Evolutionary conservation across 2,888 invertebrate species (phyloP).

Genomic region (Neuroscelio doddi): DNA sequence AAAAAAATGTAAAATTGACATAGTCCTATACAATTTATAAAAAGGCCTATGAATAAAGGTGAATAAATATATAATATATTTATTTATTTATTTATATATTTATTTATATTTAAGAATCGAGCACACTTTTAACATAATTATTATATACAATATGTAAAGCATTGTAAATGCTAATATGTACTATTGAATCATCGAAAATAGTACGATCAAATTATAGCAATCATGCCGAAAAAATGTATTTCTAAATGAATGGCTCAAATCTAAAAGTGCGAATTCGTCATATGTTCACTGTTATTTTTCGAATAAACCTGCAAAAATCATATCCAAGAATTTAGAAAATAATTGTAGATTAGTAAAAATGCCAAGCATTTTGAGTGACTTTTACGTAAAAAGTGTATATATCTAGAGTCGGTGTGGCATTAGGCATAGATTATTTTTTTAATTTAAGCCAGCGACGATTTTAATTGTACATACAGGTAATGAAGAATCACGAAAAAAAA

Average conservation of each 20-base stretch:
- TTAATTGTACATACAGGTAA: slow-evolving; percentile 49
- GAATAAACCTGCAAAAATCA: slow-evolving; percentile 53
- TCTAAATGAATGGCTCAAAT: slow-evolving; percentile 18
- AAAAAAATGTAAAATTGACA: no score
- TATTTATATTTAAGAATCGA: no score
- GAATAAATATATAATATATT: slow-evolving; percentile 15
- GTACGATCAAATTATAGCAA: slow-evolving; percentile 11
- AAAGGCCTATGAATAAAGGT: slow-evolving; percentile 23
- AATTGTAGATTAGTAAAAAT: slow-evolving; percentile 53
- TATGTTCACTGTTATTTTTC: slow-evolving; percentile 20
- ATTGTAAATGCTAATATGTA: no score
- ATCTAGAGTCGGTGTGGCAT: slow-evolving; percentile 59
- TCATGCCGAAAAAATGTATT: slow-evolving; percentile 10
- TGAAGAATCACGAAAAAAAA: background rate
- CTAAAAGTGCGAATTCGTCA: slow-evolving; percentile 15
- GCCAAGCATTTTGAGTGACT: slow-evolving; percentile 54
- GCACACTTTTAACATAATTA: no score
- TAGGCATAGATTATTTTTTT: slow-evolving; percentile 49
- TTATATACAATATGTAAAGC: no score
- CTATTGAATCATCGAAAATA: slow-evolving; percentile 1
- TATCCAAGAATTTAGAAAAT: slow-evolving; percentile 62
- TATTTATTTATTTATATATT: slow-evolving; percentile 11
- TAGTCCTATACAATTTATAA: no score
- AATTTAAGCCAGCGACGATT: slow-evolving; percentile 34
- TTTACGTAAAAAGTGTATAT: slow-evolving; percentile 54